phyloP scores from a whole-genome alignment of 2,888 invertebrate species.

The Adelphocoris suturalis region DNA sequence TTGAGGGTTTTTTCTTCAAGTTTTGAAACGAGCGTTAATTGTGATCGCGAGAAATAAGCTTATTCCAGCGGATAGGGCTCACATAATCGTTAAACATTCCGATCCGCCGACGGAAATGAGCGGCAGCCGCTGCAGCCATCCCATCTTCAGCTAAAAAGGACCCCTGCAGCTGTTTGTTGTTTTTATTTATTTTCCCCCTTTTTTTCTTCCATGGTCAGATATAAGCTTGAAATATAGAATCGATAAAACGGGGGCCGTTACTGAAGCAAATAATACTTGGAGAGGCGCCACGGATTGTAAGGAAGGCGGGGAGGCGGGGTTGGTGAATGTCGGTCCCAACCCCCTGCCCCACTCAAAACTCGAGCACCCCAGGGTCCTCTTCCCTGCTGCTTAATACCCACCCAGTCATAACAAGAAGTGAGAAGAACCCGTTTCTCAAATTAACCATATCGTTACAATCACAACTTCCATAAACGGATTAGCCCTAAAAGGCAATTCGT shows the following conservation, averaged over 20 bases:
- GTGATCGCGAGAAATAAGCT: too few relatives aligned
- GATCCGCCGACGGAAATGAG: too few relatives aligned
- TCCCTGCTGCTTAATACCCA: constrained; percentile 48
- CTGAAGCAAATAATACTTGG: constrained; percentile 72
- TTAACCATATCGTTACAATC: constrained; percentile 36
- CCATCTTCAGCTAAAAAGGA: constrained; percentile 26
- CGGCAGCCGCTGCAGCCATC: background rate
- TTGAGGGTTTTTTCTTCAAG: too few relatives aligned
- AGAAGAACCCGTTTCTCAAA: constrained; percentile 32
- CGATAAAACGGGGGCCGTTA: constrained; percentile 71
- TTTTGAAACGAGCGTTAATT: too few relatives aligned
- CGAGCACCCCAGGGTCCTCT: constrained; percentile 26
- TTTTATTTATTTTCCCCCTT: background rate
- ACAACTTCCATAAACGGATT: constrained; percentile 23
- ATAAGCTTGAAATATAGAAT: constrained; percentile 71
- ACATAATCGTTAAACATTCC: too few relatives aligned
- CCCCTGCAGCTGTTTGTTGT: constrained; percentile 64
- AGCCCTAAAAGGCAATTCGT: constrained; percentile 26
- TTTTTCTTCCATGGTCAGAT: constrained; percentile 58
- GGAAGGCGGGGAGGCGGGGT: background rate
- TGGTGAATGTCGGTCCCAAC: background rate
- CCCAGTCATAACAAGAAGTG: constrained; percentile 47
- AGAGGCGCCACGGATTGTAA: constrained; percentile 68
- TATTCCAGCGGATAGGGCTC: too few relatives aligned
- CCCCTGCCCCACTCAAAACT: constrained; percentile 7